Evolutionary conservation across 2,888 invertebrate genomes (phyloP).

Genomic region (Agapostemon virescens): DNA sequence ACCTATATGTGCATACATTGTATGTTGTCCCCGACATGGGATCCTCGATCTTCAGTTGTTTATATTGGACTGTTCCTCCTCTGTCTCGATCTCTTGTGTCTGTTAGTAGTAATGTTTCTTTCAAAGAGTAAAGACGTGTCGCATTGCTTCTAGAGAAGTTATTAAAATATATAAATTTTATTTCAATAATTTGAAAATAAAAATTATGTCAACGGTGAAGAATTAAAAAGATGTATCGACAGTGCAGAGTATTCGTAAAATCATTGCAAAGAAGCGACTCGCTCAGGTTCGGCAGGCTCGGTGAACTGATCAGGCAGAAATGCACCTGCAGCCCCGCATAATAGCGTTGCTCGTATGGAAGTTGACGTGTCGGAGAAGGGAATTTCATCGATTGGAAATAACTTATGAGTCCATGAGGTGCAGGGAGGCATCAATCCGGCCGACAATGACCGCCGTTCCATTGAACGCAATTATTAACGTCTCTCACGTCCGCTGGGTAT

Average conservation of each 20-base stretch:
- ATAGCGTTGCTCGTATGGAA: slow-evolving; percentile 29
- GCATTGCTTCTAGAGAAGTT: no score
- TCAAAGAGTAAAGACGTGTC: no score
- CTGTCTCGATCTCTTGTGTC: no score
- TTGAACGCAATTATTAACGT: slow-evolving; percentile 46
- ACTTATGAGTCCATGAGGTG: slow-evolving; percentile 39
- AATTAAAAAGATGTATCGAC: no score
- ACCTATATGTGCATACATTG: no score
- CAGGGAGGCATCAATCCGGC: slow-evolving; percentile 19
- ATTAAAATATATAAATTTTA: no score
- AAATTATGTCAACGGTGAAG: no score
- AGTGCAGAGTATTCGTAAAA: not conserved
- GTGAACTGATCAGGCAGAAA: slow-evolving; percentile 10
- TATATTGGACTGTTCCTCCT: no score
- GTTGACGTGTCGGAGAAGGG: slow-evolving; percentile 42
- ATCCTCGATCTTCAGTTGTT: no score
- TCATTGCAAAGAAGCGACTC: not conserved
- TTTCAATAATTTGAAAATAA: no score
- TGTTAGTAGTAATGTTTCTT: no score
- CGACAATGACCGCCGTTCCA: slow-evolving; percentile 55
- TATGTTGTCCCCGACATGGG: no score
- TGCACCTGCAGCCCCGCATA: slow-evolving; percentile 45
- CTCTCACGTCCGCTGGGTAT: not conserved
- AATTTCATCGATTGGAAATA: slow-evolving; percentile 45
- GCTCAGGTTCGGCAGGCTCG: not conserved